These are phyloP conservation scores for Sturnira hondurensis DNA, from an alignment of 2,113 vertebrate species.

Conservation along the genomic window DNA sequence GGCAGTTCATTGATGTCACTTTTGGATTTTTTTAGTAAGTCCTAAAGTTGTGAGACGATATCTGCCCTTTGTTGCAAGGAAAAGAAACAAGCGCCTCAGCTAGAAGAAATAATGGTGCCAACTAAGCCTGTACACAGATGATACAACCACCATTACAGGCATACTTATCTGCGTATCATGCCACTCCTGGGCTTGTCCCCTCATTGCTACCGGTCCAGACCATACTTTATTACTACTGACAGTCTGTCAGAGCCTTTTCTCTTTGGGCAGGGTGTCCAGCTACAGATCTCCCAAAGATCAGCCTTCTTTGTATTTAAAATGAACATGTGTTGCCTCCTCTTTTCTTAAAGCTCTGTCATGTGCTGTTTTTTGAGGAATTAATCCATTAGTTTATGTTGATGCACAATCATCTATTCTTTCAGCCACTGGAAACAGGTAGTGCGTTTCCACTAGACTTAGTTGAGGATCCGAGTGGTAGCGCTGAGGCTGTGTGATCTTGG, in stretches of 20 bases:
- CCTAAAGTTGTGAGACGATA: background rate
- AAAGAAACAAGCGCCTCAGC: background rate
- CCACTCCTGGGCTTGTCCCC: background rate
- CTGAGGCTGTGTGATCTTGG: conserved; percentile 10
- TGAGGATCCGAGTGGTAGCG: background rate
- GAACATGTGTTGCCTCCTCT: background rate
- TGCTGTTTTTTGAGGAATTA: conserved; percentile 1
- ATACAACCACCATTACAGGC: background rate
- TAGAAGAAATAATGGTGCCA: background rate
- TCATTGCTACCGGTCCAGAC: background rate
- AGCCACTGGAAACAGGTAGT: background rate
- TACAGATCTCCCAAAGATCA: background rate
- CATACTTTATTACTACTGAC: background rate
- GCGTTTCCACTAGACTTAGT: background rate
- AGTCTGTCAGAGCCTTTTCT: background rate
- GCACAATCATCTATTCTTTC: background rate
- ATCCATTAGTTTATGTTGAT: conserved; percentile 15
- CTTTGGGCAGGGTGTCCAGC: background rate
- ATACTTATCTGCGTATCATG: background rate
- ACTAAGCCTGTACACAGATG: background rate
- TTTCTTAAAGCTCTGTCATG: background rate
- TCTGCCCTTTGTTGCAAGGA: background rate
- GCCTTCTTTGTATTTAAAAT: background rate
- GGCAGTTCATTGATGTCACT: background rate
- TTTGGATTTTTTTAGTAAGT: background rate